Conservation (phyloP, 2,888 invertebrate species). For the Eudasyphora cyanicolor region DNA sequence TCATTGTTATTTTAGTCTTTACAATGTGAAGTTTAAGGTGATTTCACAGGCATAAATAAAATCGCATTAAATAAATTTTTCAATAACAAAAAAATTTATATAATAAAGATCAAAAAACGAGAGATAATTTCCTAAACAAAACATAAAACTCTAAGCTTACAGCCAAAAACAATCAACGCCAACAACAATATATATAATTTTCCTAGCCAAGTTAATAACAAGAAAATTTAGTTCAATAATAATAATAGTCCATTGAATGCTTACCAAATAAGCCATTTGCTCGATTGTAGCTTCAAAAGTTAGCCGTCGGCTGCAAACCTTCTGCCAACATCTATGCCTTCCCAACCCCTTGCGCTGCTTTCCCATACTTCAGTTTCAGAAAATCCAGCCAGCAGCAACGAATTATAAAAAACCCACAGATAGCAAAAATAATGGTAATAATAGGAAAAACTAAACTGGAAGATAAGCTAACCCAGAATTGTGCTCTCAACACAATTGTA, state of each 20-base stretch:
- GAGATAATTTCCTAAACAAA: constrained; percentile 1
- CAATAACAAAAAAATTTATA: constrained; percentile 20
- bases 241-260: background rate
- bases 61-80: background rate
- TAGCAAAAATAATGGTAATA: constrained; percentile 19
- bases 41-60: background rate
- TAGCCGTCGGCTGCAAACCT: background rate
- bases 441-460: constrained; percentile 9
- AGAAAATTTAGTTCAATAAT: background rate
- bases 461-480: constrained; percentile 39
- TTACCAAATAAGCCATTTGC: background rate
- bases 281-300: background rate
- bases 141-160: too few relatives aligned
- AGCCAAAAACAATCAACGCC: background rate
- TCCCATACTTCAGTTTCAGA: background rate
- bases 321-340: too few relatives aligned
- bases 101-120: constrained; percentile 10
- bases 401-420: background rate
- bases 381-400: background rate
- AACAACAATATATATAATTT: background rate
- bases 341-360: background rate
- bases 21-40: constrained; percentile 25
- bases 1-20: background rate
- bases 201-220: background rate
- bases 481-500: constrained; percentile 9